Evolutionary conservation across 2,797 vertebrate genomes (phyloP).

Genomic region (Antrozous pallidus): DNA sequence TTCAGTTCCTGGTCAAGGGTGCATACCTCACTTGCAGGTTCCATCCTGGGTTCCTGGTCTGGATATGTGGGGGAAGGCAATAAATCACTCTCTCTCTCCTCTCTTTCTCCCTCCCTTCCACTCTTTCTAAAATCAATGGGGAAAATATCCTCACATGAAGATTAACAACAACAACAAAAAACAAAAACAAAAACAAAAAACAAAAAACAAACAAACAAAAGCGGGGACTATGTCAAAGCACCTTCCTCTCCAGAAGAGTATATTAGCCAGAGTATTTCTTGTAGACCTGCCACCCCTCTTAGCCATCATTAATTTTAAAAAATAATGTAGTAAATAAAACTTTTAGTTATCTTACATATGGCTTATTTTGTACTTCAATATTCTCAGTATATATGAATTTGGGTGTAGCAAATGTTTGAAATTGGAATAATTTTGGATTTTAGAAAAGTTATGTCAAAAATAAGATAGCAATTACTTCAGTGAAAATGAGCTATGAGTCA

Average conservation of each 20-base stretch:
- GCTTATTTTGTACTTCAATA: background rate
- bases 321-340: constrained; percentile 55
- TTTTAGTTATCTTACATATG: constrained; percentile 31
- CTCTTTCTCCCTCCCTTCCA: too few species aligned
- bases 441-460: too few species aligned
- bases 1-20: too few species aligned
- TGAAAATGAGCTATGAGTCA: background rate
- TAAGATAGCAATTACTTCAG: background rate
- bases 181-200: too few species aligned
- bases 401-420: background rate
- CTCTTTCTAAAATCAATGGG: too few species aligned
- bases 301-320: constrained; percentile 9
- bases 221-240: background rate
- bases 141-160: too few species aligned
- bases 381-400: background rate
- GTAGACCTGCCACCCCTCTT: background rate
- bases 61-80: too few species aligned
- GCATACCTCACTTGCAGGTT: too few species aligned
- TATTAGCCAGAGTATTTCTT: background rate
- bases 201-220: too few species aligned
- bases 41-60: too few species aligned
- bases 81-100: too few species aligned
- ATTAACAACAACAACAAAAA: too few species aligned
- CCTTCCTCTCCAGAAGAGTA: background rate
- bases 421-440: background rate